These are phyloP conservation scores for Acrossocheilus fasciatus DNA, from an alignment of 2,797 vertebrate genomes.

Conservation along the genomic window DNA sequence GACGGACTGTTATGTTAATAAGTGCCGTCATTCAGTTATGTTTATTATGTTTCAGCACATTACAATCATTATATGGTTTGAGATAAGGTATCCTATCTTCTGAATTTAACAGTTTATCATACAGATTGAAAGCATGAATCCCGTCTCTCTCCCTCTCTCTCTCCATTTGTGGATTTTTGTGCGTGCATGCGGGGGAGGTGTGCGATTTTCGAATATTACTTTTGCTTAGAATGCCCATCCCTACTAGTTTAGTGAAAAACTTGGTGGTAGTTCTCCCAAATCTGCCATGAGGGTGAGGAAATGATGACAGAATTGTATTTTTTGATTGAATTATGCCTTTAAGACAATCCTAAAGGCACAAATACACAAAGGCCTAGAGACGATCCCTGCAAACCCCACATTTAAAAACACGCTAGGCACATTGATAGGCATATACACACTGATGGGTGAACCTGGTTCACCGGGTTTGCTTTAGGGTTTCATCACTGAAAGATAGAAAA, in stretches of 20 bases:
- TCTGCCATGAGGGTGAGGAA: neutral
- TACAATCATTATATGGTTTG: no score
- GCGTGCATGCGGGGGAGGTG: no score
- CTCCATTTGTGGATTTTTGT: no score
- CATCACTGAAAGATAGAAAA: constrained; percentile 13
- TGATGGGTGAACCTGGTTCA: constrained; percentile 5
- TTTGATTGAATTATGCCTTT: neutral
- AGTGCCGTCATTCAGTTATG: no score
- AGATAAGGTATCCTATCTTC: no score
- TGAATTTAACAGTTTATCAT: no score
- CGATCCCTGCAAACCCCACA: neutral
- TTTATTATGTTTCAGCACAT: no score
- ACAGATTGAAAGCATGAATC: no score
- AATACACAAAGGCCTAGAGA: neutral
- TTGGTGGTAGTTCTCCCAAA: neutral
- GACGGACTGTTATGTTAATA: no score
- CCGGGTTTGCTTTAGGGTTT: constrained; percentile 13
- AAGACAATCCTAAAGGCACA: neutral
- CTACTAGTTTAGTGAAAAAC: neutral
- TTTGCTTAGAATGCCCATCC: no score
- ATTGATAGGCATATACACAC: constrained; percentile 7
- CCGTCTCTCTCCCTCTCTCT: no score
- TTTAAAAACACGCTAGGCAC: neutral
- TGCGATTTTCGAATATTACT: no score
- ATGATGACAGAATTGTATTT: neutral